Conservation (phyloP, 2,797 vertebrate genomes). For the Hippoglossus hippoglossus region DNA sequence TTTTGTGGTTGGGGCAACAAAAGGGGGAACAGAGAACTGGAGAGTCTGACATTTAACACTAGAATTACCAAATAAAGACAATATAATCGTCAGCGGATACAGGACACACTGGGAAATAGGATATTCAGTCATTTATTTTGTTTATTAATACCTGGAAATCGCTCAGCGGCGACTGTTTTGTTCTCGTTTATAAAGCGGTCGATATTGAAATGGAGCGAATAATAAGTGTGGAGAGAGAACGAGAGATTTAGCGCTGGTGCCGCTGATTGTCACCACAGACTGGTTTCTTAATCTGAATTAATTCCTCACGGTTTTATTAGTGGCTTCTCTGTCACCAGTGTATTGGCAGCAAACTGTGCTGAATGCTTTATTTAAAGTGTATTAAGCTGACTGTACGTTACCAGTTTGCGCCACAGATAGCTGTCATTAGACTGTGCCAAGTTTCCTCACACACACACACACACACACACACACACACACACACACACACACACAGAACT, state of each 20-base stretch:
- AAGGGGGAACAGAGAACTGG: slow-evolving; percentile 74
- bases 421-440: not conserved
- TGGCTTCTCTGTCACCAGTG: slow-evolving; percentile 25
- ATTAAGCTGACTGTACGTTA: slow-evolving; percentile 18
- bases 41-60: slow-evolving; percentile 68
- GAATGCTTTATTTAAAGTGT: slow-evolving; percentile 11
- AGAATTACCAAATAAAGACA: slow-evolving; percentile 61
- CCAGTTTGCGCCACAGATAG: slow-evolving; percentile 11
- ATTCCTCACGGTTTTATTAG: slow-evolving; percentile 30
- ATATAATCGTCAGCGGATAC: slow-evolving; percentile 22
- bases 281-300: slow-evolving; percentile 42
- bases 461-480: too few relatives aligned
- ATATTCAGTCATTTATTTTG: slow-evolving; percentile 13
- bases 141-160: slow-evolving; percentile 33
- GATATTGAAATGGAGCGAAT: slow-evolving; percentile 49
- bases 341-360: slow-evolving; percentile 8
- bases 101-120: slow-evolving; percentile 32
- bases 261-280: slow-evolving; percentile 15
- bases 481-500: not conserved
- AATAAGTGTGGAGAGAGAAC: slow-evolving; percentile 15
- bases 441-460: not conserved
- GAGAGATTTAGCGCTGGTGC: slow-evolving; percentile 12
- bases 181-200: slow-evolving; percentile 38
- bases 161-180: slow-evolving; percentile 27
- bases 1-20: slow-evolving; percentile 81